Percentiles rank a stretch among this genome's conserved stretches.
Evolutionary conservation across 2,797 vertebrate species (phyloP).

Genomic region (Pteronotus mesoamericanus): DNA sequence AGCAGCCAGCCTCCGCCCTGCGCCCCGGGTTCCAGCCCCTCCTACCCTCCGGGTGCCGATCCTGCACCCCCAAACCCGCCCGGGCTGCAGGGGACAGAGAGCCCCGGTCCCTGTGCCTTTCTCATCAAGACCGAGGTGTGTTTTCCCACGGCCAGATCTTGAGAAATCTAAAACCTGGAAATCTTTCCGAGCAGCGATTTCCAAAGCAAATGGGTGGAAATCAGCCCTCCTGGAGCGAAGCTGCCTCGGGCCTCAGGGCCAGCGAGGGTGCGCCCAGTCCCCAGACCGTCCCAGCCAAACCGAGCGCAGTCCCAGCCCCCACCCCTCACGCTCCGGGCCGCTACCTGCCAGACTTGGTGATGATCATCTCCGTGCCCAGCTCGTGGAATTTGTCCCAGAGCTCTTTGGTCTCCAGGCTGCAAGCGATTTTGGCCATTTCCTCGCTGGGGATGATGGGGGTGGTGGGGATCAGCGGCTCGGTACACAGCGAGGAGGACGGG

Average conservation of each 20-base stretch:
- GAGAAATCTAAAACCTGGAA: background rate
- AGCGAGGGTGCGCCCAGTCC: background rate
- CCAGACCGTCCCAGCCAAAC: background rate
- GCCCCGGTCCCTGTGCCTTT: background rate
- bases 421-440: constrained; percentile 97
- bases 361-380: constrained; percentile 98
- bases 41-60: background rate
- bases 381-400: constrained; percentile 99
- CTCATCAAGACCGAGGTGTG: background rate
- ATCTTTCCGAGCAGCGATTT: background rate
- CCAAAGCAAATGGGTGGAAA: background rate
- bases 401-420: constrained; percentile 97
- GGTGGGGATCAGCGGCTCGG: constrained; percentile 96
- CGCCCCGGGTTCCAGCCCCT: fast-evolving
- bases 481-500: constrained; percentile 85
- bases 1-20: background rate
- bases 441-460: constrained; percentile 93
- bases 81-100: background rate
- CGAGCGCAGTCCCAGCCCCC: background rate
- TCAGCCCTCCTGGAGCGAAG: too few species aligned
- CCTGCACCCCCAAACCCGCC: background rate
- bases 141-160: fast-evolving
- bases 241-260: background rate
- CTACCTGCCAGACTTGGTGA: constrained; percentile 98
- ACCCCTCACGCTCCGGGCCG: background rate